Evolutionary conservation across 2,113 vertebrate genomes (phyloP), one percentile per base, ranked within the genome.

Genomic region (Cyanoderma ruficeps): DNA sequence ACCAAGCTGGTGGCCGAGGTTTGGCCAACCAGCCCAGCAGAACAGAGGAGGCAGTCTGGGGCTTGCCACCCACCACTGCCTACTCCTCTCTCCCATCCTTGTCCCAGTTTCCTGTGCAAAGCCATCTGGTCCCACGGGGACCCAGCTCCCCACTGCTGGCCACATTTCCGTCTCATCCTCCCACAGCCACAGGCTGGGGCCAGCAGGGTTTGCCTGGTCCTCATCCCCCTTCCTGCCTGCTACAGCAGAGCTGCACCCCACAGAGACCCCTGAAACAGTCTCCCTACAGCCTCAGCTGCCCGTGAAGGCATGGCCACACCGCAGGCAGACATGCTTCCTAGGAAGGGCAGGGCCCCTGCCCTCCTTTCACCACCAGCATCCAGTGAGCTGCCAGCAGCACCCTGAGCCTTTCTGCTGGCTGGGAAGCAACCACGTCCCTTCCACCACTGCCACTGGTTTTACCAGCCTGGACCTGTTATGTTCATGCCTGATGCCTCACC

Each of bases 321-420:
- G 2, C 44, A 49, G 31, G 49, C 87, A 76, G 31, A 46, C 7
- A 1, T 1, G 4, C 1, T 37, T 35, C 49, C 31, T 1, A 4
- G 59, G 33, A 37, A 35, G 10, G 11, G 44, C 63, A 77, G 64
- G 33, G 31, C 9, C 31, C 52, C 27, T 12, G 2, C 46, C 75
- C n/a, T 13, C 3, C 30, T 33, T 31, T 44, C 53, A 49, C 10
- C 41, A 16, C 56, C 18, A 1, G 72, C 77, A 71, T n/a, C 52
- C 13, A 1, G 6, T 1, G 11, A 74, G 28, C n/a, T 20, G 10
- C 55, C 4, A 3, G 70, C 75, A 86, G 50, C 75, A 41, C 44
- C 55, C 19, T 0, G 9, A 95, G 41, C 67, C 12, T 42, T 25
- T n/a, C 28, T 0, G 0, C 13, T 0, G 0, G 22, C 63, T 14